These are phyloP conservation scores for Platycheirus rosarum DNA, from an alignment of 2,888 invertebrate genomes.

Conservation along the genomic window DNA sequence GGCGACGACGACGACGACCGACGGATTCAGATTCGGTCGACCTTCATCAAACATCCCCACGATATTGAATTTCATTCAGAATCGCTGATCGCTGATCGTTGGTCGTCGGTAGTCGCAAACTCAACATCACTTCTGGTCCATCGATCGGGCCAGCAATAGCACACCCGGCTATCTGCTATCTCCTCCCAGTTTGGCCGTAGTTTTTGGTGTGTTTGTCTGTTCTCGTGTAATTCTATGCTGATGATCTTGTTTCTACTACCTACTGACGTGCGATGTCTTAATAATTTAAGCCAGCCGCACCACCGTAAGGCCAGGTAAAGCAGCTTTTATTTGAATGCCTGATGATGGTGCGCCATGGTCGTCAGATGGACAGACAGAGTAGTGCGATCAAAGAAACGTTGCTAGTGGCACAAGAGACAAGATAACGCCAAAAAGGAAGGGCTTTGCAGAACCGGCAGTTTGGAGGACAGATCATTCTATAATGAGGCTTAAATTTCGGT, in stretches of 20 bases:
- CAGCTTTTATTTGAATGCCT: constrained; percentile 52
- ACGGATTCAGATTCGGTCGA: constrained; percentile 51
- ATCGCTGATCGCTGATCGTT: constrained; percentile 33
- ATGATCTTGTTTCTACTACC: constrained; percentile 73
- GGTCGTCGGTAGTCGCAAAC: constrained; percentile 38
- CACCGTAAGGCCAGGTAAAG: constrained; percentile 33
- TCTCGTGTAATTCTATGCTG: constrained; percentile 72
- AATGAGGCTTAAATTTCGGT: constrained; percentile 71
- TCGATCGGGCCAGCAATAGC: constrained; percentile 22
- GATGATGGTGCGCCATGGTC: constrained; percentile 49
- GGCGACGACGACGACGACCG: neutral
- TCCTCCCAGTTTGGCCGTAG: constrained; percentile 12
- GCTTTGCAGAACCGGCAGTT: constrained; percentile 1
- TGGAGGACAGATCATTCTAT: constrained; percentile 53
- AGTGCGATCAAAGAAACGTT: constrained; percentile 22
- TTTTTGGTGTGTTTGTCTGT: constrained; percentile 62
- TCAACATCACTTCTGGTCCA: constrained; percentile 27
- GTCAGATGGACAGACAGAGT: constrained; percentile 58
- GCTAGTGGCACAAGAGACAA: constrained; percentile 49
- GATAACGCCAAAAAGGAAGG: constrained; percentile 58
- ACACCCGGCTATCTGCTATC: constrained; percentile 30
- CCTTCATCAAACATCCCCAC: constrained; percentile 72
- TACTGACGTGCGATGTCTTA: constrained; percentile 74
- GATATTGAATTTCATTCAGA: constrained; percentile 71
- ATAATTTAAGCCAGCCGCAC: constrained; percentile 54